Evolutionary conservation across 1,140 invertebrate genomes (phyloP).

Genomic region (Brachionus angularis): DNA sequence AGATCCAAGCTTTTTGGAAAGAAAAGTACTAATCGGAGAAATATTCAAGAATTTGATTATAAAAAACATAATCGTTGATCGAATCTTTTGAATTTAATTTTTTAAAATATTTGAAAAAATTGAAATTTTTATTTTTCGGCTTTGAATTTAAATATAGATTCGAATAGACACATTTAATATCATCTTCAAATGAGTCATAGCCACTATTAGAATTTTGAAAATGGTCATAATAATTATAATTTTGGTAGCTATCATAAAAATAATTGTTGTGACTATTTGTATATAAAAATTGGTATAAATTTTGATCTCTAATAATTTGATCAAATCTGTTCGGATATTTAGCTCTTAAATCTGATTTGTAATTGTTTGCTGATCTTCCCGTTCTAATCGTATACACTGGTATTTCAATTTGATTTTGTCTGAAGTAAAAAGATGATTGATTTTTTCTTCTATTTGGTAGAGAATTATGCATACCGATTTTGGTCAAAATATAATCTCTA

Average conservation of each 20-base stretch:
- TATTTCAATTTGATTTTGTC: too few relatives aligned
- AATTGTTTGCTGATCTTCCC: not conserved
- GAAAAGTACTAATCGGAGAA: conserved; percentile 24
- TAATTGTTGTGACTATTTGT: conserved; percentile 7
- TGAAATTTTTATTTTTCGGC: conserved; percentile 25
- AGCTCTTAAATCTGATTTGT: not conserved
- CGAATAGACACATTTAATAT: not conserved
- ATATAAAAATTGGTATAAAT: conserved; percentile 18
- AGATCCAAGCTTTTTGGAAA: too few relatives aligned
- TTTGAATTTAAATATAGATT: not conserved
- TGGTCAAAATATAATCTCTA: too few relatives aligned
- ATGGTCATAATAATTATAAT: conserved; percentile 21
- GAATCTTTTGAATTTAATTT: conserved; percentile 17
- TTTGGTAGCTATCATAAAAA: conserved; percentile 14
- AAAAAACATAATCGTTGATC: conserved; percentile 36
- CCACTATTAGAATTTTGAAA: not conserved
- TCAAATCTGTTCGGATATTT: not conserved
- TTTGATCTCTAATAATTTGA: conserved; percentile 19
- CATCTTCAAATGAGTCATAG: conserved; percentile 27
- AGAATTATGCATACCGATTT: too few relatives aligned
- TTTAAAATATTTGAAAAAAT: conserved; percentile 34
- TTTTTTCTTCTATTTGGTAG: too few relatives aligned
- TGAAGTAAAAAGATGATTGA: too few relatives aligned
- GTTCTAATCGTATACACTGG: conserved; percentile 20
- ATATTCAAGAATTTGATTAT: conserved; percentile 31